These are phyloP conservation scores for Cosmia pyralina DNA, from an alignment of 2,888 invertebrate genomes.

Conservation along the genomic window DNA sequence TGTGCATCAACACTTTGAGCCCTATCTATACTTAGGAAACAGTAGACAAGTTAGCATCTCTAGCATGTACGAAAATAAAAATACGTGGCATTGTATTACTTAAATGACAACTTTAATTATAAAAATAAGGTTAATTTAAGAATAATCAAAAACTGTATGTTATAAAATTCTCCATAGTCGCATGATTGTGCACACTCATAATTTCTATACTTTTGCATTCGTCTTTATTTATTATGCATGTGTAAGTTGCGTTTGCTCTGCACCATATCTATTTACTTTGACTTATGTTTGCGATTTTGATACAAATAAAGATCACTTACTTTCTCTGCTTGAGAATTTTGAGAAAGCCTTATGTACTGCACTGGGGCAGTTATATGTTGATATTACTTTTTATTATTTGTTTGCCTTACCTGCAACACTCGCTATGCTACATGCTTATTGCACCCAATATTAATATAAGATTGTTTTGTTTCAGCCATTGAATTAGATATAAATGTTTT, in stretches of 20 bases:
- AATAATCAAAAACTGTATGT: background rate
- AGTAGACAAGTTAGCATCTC: background rate
- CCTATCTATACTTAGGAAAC: background rate
- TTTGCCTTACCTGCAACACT: conserved; percentile 11
- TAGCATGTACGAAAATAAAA: background rate
- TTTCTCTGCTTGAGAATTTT: background rate
- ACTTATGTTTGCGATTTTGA: background rate
- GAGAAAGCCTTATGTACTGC: background rate
- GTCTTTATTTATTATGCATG: background rate
- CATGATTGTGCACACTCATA: background rate
- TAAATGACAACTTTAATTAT: background rate
- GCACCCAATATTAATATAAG: conserved; percentile 53
- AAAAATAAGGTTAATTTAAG: background rate
- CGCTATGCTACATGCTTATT: conserved; percentile 41
- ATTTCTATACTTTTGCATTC: background rate
- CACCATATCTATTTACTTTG: background rate
- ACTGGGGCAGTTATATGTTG: background rate
- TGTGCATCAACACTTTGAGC: background rate
- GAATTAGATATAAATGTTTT: conserved; percentile 94
- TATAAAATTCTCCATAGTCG: too few species aligned
- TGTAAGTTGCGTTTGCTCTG: background rate
- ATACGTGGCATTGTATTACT: background rate
- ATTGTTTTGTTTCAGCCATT: conserved; percentile 88
- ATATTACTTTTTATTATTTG: background rate
- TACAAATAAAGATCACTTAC: background rate